Conservation (phyloP, 2,797 vertebrate genomes). For the Oryzias sinensis region DNA sequence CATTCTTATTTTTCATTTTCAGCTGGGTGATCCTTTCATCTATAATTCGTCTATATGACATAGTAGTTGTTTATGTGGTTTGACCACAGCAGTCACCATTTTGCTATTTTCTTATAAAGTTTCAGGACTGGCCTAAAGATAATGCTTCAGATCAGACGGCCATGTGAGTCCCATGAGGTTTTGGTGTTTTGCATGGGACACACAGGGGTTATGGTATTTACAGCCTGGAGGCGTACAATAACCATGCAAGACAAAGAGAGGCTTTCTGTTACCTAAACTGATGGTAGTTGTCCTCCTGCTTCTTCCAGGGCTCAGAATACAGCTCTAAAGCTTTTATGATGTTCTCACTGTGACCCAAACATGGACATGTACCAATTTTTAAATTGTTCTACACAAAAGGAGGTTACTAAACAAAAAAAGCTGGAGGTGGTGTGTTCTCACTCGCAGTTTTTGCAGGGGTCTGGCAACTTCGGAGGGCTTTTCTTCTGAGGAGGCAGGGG, state of each 20-base stretch:
- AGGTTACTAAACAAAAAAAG: not conserved
- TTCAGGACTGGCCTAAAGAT: not conserved
- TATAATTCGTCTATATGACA: not conserved
- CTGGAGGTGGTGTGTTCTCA: constrained; percentile 23
- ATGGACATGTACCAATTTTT: not conserved
- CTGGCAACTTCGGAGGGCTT: not conserved
- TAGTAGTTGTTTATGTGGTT: not conserved
- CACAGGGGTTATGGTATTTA: not conserved
- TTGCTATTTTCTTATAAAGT: not conserved
- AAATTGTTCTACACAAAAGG: not conserved
- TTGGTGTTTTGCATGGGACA: not conserved
- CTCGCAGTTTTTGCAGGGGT: constrained; percentile 55
- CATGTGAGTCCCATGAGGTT: not conserved
- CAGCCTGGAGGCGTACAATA: too few relatives aligned
- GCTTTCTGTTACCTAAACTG: constrained; percentile 58
- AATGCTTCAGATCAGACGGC: not conserved
- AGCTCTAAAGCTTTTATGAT: constrained; percentile 44
- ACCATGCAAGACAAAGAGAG: not conserved
- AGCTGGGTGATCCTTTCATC: not conserved
- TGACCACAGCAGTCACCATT: not conserved
- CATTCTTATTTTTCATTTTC: constrained; percentile 1
- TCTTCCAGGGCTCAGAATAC: constrained; percentile 64
- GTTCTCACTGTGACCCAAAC: constrained; percentile 51
- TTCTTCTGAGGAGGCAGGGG: constrained; percentile 18
- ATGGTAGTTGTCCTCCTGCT: constrained; percentile 50